These are phyloP conservation scores for Rhagium mordax DNA, from an alignment of 2,888 invertebrate species.

Conservation along the genomic window DNA sequence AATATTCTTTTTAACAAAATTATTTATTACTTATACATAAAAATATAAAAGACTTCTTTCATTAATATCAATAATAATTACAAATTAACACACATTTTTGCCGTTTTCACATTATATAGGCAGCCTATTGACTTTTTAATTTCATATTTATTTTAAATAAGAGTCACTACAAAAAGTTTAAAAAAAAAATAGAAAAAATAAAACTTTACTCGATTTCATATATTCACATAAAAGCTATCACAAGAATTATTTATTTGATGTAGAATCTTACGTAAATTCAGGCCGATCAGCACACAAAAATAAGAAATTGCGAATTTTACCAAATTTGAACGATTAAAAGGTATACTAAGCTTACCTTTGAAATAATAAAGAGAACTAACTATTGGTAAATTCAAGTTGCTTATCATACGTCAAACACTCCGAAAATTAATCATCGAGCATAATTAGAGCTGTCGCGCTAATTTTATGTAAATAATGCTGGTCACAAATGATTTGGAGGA, in stretches of 20 bases:
- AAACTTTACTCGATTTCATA: conserved; percentile 16
- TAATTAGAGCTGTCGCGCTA: no score
- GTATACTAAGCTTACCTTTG: no score
- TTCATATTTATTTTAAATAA: conserved; percentile 15
- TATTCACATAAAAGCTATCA: conserved; percentile 31
- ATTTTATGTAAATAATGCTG: no score
- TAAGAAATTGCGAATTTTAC: background rate
- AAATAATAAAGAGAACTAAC: no score
- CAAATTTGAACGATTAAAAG: no score
- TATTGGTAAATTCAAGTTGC: no score
- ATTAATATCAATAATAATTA: conserved; percentile 25
- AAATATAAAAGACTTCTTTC: conserved; percentile 36
- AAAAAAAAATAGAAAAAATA: conserved; percentile 33
- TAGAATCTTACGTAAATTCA: background rate
- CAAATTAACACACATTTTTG: conserved; percentile 29
- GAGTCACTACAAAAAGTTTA: conserved; percentile 3
- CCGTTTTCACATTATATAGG: conserved; percentile 24
- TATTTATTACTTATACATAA: conserved; percentile 38
- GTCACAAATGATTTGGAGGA: no score
- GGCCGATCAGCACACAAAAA: conserved; percentile 10
- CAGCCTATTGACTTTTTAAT: conserved; percentile 26
- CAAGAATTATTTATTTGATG: conserved; percentile 19
- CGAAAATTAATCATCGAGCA: no score
- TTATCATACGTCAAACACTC: no score
- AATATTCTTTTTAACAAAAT: conserved; percentile 36